phyloP scores from a whole-genome alignment of 2,113 vertebrate species.

The Scalopus aquaticus region DNA sequence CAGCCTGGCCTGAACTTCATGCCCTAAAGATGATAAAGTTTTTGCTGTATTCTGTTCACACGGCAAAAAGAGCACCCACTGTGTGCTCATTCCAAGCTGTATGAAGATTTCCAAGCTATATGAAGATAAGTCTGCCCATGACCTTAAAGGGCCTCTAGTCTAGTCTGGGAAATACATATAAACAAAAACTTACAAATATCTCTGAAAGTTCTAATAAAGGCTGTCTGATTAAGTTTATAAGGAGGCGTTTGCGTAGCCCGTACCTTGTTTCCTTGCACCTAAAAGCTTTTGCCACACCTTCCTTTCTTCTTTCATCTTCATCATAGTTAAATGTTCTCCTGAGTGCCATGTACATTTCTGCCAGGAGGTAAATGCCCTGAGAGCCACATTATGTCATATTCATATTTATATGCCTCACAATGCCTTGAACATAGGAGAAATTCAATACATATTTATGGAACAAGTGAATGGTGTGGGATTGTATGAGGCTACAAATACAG shows the following conservation, averaged over 20 bases:
- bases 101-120: neutral
- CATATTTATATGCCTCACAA: neutral
- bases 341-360: neutral
- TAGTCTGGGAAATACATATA: neutral
- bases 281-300: neutral
- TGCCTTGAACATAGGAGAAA: neutral
- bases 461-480: neutral
- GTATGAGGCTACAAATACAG: neutral
- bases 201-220: neutral
- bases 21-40: neutral
- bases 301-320: neutral
- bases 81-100: neutral
- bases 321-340: neutral
- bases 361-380: neutral
- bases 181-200: neutral
- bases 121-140: neutral
- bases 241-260: no score
- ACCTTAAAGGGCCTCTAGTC: neutral
- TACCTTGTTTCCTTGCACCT: neutral
- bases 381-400: neutral
- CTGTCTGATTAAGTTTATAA: neutral
- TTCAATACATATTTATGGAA: conserved; percentile 16
- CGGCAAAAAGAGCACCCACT: neutral
- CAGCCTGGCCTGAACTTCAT: neutral
- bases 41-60: neutral